phyloP scores from a whole-genome alignment of 23 tunicate genomes.

The Styela clava region DNA sequence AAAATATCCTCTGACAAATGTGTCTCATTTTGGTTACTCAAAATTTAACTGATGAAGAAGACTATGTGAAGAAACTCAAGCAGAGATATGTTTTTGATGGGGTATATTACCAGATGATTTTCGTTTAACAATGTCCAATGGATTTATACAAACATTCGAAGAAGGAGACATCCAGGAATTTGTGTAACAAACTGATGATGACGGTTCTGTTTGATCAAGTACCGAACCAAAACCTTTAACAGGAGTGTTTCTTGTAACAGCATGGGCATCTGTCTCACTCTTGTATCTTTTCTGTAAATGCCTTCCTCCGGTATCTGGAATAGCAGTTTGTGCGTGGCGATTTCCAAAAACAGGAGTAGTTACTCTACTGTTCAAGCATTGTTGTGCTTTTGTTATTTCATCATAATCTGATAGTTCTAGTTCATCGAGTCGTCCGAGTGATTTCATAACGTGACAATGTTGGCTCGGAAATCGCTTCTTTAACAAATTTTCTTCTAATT shows the following conservation, averaged over 20 bases:
- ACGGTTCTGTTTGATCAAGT: background rate
- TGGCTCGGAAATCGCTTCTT: slow-evolving; percentile 63
- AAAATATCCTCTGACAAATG: too few relatives aligned
- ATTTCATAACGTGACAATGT: slow-evolving; percentile 50
- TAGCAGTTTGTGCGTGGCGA: background rate
- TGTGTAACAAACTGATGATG: background rate
- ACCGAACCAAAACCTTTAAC: background rate
- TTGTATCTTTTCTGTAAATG: background rate
- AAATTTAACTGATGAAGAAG: too few relatives aligned
- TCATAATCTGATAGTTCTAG: background rate
- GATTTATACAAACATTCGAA: slow-evolving; percentile 5
- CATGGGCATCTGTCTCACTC: slow-evolving; percentile 2
- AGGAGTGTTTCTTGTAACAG: background rate
- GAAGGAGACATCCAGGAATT: slow-evolving; percentile 2
- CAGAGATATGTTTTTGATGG: background rate
- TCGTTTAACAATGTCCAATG: slow-evolving; percentile 21
- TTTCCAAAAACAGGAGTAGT: background rate
- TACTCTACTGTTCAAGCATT: background rate
- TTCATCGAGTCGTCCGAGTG: slow-evolving; percentile 36
- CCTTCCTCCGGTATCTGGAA: background rate
- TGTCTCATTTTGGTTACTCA: too few relatives aligned
- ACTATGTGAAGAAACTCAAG: too few relatives aligned
- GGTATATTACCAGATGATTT: background rate
- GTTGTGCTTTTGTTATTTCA: background rate
- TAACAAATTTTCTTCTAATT: slow-evolving; percentile 58